Conservation (phyloP, 2,888 invertebrate genomes). For the Xestia sexstrigata region DNA sequence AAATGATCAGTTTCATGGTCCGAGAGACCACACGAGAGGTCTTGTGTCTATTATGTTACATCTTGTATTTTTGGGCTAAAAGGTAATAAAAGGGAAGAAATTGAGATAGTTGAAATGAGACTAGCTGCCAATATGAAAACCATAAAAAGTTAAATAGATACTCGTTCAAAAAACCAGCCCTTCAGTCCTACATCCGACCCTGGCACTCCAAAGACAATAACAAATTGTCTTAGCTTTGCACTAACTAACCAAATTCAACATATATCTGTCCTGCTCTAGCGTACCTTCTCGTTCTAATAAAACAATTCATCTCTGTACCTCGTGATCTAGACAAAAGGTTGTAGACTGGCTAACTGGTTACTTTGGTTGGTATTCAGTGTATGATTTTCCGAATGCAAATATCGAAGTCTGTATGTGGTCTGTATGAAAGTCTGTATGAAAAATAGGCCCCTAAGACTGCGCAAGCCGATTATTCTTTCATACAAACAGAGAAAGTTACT, state of each 20-base stretch:
- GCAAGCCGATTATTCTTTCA: too few relatives aligned
- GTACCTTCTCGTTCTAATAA: conserved; percentile 42
- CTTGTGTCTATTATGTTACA: too few relatives aligned
- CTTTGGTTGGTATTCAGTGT: too few relatives aligned
- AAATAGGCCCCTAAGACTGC: background rate
- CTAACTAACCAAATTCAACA: conserved; percentile 62
- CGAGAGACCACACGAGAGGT: too few relatives aligned
- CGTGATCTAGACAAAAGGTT: conserved; percentile 31
- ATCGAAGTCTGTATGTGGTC: background rate
- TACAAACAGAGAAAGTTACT: too few relatives aligned
- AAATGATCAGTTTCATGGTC: too few relatives aligned
- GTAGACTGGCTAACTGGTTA: conserved; percentile 11
- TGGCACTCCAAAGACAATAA: conserved; percentile 54
- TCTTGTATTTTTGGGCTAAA: too few relatives aligned
- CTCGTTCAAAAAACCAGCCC: background rate
- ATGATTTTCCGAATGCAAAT: background rate
- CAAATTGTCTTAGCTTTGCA: conserved; percentile 57
- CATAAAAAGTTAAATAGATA: too few relatives aligned
- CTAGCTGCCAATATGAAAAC: too few relatives aligned
- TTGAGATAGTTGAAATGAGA: too few relatives aligned
- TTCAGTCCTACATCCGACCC: conserved; percentile 18
- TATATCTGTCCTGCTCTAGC: conserved; percentile 41
- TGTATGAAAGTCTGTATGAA: background rate
- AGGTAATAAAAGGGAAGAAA: too few relatives aligned
- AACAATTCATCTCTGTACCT: conserved; percentile 60